A percentile compares a stretch with the other conserved stretches of the same genome.
Evolutionary conservation across 2,113 vertebrate species (phyloP).

Genomic region (Gopherus evgoodei): DNA sequence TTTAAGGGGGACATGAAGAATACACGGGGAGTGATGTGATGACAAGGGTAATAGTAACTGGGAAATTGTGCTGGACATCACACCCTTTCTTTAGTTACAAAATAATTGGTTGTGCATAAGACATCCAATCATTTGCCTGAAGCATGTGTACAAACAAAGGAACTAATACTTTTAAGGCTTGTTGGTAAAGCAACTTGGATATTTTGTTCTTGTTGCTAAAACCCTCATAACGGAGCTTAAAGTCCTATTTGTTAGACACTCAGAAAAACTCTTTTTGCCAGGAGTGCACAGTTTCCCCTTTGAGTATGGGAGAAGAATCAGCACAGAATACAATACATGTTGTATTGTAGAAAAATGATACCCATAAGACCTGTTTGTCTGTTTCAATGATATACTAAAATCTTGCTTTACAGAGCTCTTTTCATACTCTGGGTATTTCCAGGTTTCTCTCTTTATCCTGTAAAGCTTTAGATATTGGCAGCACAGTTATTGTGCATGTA

Average conservation of each 20-base stretch:
- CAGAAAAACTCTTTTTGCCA: neutral
- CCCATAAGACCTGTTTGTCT: neutral
- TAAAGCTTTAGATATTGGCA: neutral
- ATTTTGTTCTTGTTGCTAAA: neutral
- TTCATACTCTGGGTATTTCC: neutral
- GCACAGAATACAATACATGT: neutral
- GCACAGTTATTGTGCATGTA: neutral
- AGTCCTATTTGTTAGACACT: neutral
- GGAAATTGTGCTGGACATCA: slow-evolving; percentile 2
- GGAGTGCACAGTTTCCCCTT: neutral
- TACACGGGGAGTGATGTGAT: neutral
- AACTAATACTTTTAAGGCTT: neutral
- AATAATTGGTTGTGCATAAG: neutral
- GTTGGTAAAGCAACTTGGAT: fast-evolving
- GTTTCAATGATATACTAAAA: neutral
- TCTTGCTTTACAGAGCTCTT: neutral
- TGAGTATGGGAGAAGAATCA: neutral
- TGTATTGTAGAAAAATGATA: neutral
- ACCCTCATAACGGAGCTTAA: neutral
- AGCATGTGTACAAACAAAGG: neutral
- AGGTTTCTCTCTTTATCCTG: neutral
- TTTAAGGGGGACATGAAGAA: neutral
- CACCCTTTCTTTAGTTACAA: neutral
- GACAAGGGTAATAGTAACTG: neutral
- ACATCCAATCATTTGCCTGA: neutral